Evolutionary conservation across 2,113 vertebrate genomes (phyloP).

Genomic region (Coptodon bakossiorum): DNA sequence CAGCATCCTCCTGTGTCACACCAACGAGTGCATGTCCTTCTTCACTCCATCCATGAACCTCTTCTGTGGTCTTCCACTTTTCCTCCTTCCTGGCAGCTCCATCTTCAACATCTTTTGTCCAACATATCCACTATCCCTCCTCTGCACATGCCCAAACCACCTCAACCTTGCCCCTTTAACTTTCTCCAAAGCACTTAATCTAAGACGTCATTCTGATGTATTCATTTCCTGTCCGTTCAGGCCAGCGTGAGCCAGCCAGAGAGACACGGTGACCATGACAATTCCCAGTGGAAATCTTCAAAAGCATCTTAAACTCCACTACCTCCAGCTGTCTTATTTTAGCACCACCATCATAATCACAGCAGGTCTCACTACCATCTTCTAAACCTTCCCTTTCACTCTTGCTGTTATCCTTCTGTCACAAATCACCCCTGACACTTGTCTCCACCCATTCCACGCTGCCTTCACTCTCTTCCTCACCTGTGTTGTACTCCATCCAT

Average conservation of each 20-base stretch:
- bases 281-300: neutral
- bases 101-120: neutral
- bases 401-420: neutral
- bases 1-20: neutral
- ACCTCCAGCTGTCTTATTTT: neutral
- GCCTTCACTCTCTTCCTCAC: neutral
- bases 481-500: fast-evolving
- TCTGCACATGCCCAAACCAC: neutral
- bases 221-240: neutral
- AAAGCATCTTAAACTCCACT: neutral
- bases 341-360: neutral
- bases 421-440: neutral
- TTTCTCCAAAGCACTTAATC: neutral
- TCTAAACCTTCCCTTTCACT: neutral
- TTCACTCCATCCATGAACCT: neutral
- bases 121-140: neutral
- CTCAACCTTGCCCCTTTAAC: neutral
- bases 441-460: neutral
- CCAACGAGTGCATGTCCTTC: neutral
- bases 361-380: neutral
- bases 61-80: neutral
- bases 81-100: neutral
- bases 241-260: neutral
- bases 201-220: neutral
- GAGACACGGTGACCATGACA: too few relatives aligned